Evolutionary conservation across 2,797 vertebrate species (phyloP), one percentile per base, ranked within the genome.

Genomic region (Chiloscyllium punctatum): DNA sequence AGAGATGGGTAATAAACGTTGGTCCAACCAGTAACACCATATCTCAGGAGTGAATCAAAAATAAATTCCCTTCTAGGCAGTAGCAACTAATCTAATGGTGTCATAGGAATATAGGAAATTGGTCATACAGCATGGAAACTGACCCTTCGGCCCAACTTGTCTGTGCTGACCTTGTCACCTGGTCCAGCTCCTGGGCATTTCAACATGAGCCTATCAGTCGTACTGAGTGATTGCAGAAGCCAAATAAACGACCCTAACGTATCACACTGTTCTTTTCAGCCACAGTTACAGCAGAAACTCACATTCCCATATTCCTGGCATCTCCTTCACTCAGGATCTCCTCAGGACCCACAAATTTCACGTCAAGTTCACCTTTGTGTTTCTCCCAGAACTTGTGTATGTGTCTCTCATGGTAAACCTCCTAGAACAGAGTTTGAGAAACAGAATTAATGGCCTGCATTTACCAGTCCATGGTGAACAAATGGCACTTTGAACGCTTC

Each of bases 251-350:
- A 25, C 51, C 13, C 9, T 30, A 57, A 88, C 86, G 57, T 25
- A 57, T 57, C 86, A 6, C 33, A 48, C 30, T 25, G 0, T 21
- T 18, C n/a, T 69, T 8, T 13, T 37, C n/a, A 92, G 18, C 82
- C 82, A 48, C 0, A 18, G 37, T 48, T 48, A 69, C 21, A 69
- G 90, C 4, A 96, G 96, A 96, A 95, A 42, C 96, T 97, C 98
- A 99, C 99, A 99, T 99, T 97, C 98, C 99, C 99, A 99, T 99
- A 97, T 99, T 99, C 96, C 99, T 98, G 96, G 99, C 99, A 97
- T 99, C 98, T 23, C 98, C 99, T 98, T 99, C 98, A 97, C 98
- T 99, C 96, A 99, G 96, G 96, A 97, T 97, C 97, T 99, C 99
- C 97, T 99, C 99, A 3, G 99, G 99, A 95, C 99, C 99, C 96